These are phyloP conservation scores for Pterophyllum scalare DNA, from an alignment of 2,113 vertebrate genomes.

Conservation along the genomic window DNA sequence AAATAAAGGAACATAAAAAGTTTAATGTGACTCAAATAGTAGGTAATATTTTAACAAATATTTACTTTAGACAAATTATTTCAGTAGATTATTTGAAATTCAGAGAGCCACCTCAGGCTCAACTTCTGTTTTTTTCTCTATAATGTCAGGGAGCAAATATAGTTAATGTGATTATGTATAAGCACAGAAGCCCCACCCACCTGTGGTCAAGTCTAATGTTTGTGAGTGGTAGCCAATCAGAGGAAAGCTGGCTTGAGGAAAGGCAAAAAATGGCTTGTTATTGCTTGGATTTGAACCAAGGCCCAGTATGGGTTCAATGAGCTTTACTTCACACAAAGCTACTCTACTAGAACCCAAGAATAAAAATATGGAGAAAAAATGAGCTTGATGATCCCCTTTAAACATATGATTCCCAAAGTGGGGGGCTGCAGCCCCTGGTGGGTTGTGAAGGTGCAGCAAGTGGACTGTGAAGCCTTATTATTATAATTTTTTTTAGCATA, in stretches of 20 bases:
- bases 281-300: not conserved
- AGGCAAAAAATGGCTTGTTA: not conserved
- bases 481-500: too few relatives aligned
- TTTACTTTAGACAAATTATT: not conserved
- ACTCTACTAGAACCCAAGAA: not conserved
- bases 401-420: not conserved
- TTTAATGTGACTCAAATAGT: not conserved
- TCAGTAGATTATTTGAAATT: not conserved
- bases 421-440: not conserved
- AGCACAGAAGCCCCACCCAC: not conserved
- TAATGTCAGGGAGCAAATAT: not conserved
- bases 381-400: not conserved
- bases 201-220: not conserved
- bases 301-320: not conserved
- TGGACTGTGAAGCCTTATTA: too few relatives aligned
- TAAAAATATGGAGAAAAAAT: constrained; percentile 3
- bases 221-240: not conserved
- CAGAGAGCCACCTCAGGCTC: not conserved
- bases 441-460: too few relatives aligned
- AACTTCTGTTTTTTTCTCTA: not conserved
- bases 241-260: not conserved
- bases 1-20: not conserved
- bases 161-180: not conserved
- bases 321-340: not conserved
- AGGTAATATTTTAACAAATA: not conserved